Evolutionary conservation across 2,113 vertebrate species (phyloP).

Genomic region (Campylomormyrus tamandua): DNA sequence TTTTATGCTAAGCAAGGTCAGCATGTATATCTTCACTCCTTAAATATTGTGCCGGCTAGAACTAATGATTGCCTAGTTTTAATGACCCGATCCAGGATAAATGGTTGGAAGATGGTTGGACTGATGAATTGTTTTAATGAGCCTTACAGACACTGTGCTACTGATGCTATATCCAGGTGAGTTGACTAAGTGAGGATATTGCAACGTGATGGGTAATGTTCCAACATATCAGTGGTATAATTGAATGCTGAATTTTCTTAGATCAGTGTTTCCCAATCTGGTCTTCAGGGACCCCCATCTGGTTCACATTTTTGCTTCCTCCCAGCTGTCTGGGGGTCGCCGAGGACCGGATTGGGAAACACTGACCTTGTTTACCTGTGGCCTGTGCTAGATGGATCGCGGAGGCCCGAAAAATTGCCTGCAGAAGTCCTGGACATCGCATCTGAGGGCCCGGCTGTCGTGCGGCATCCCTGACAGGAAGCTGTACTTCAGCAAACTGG

Average conservation of each 20-base stretch:
- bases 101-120: background rate
- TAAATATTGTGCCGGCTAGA: background rate
- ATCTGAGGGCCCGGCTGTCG: slow-evolving; percentile 48
- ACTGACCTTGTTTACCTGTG: background rate
- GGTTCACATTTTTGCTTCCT: background rate
- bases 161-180: background rate
- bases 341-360: background rate
- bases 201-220: background rate
- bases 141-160: background rate
- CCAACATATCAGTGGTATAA: background rate
- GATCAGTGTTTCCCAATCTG: background rate
- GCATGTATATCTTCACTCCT: background rate
- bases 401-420: slow-evolving; percentile 48
- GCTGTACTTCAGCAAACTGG: slow-evolving; percentile 45
- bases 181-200: background rate
- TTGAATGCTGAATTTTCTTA: background rate
- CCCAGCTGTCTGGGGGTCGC: background rate
- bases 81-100: background rate
- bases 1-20: background rate
- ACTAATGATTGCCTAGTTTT: background rate
- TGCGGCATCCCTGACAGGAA: slow-evolving; percentile 41
- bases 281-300: background rate
- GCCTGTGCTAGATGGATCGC: slow-evolving; percentile 40
- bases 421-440: slow-evolving; percentile 58
- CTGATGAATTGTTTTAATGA: background rate